Conservation (phyloP, 1,140 invertebrate species). For the Druon quercuslanigerum region DNA sequence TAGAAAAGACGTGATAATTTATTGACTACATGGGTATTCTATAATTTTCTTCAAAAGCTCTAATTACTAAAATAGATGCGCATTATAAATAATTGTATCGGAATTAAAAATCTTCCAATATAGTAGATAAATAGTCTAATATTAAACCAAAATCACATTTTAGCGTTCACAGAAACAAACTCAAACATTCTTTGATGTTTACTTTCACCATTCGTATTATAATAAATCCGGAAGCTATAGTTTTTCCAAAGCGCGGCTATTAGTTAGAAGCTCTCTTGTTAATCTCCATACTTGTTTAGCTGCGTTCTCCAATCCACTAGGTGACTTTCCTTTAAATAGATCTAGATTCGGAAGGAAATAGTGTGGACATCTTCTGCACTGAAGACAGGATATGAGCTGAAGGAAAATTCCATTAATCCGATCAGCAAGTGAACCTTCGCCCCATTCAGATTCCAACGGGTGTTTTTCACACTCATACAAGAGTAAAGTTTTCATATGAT, state of each 20-base stretch:
- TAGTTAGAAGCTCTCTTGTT: slow-evolving; percentile 91
- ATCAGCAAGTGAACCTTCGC: slow-evolving; percentile 94
- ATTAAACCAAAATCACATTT: no score
- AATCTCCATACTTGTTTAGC: slow-evolving; percentile 95
- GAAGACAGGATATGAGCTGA: slow-evolving; percentile 96
- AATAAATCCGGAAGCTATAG: slow-evolving; percentile 76
- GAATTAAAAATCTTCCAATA: no score
- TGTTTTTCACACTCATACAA: slow-evolving; percentile 99
- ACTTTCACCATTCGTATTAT: no score
- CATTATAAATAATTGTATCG: no score
- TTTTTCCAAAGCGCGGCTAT: slow-evolving; percentile 91
- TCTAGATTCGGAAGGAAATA: slow-evolving; percentile 93
- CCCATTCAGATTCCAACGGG: slow-evolving; percentile 95
- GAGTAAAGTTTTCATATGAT: slow-evolving; percentile 96
- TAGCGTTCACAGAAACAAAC: no score
- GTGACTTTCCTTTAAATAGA: slow-evolving; percentile 92
- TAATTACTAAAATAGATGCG: no score
- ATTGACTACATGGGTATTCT: no score
- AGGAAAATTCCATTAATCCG: slow-evolving; percentile 97
- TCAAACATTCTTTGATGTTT: no score
- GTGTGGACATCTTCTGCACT: slow-evolving; percentile 94
- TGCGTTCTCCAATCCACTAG: slow-evolving; percentile 90
- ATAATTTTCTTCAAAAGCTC: no score
- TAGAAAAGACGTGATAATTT: no score
- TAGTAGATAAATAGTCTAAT: no score